phyloP scores from a whole-genome alignment of 2,113 vertebrate genomes.

The Carollia perspicillata region DNA sequence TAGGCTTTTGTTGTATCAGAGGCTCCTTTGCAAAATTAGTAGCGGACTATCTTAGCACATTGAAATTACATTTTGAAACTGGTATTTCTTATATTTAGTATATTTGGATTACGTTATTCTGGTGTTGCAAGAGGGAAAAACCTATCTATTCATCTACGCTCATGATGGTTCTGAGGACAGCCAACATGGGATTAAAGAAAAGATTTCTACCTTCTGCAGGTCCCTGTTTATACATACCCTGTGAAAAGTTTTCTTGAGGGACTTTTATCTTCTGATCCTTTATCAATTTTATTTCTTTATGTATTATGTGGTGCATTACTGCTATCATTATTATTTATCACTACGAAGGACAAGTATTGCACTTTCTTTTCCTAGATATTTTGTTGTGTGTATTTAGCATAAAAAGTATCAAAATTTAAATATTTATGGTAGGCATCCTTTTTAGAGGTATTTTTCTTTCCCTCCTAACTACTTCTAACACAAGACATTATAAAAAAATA shows the following conservation, averaged over 20 bases:
- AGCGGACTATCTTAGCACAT: not conserved
- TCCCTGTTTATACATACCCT: slow-evolving; percentile 24
- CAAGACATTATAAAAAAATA: slow-evolving; percentile 34
- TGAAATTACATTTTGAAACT: slow-evolving; percentile 30
- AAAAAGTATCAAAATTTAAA: slow-evolving; percentile 67
- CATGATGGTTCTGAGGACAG: slow-evolving; percentile 1
- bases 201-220: slow-evolving; percentile 34
- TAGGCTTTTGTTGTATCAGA: slow-evolving; percentile 31
- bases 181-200: slow-evolving; percentile 47
- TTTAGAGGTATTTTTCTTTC: slow-evolving; percentile 56
- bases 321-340: slow-evolving; percentile 58
- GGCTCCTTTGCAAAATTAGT: not conserved
- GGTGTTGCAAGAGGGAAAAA: not conserved
- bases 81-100: not conserved
- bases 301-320: not conserved
- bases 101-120: slow-evolving; percentile 6
- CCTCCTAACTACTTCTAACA: slow-evolving; percentile 40
- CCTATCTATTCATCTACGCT: not conserved
- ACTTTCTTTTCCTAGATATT: slow-evolving; percentile 49
- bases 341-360: not conserved
- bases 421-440: slow-evolving; percentile 54
- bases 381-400: not conserved
- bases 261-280: slow-evolving; percentile 57
- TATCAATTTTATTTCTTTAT: slow-evolving; percentile 70
- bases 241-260: slow-evolving; percentile 54